phyloP scores from a whole-genome alignment of 2,113 vertebrate species.

The Aspidoscelis tigris region DNA sequence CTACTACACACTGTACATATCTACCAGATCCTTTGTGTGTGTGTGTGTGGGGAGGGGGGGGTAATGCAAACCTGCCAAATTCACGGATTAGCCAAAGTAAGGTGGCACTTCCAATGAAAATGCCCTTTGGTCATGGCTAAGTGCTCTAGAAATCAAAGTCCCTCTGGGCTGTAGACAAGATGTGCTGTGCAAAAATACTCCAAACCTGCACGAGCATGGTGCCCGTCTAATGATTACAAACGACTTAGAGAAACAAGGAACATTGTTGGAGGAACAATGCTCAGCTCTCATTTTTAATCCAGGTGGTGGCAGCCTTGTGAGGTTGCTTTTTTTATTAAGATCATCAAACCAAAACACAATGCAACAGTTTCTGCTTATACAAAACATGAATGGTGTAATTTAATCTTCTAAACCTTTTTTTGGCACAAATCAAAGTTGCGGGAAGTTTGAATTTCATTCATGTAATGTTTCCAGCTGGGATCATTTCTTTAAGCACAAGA shows the following conservation, averaged over 20 bases:
- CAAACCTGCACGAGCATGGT: not conserved
- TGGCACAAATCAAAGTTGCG: not conserved
- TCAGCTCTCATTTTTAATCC: not conserved
- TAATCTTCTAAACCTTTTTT: not conserved
- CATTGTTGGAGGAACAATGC: not conserved
- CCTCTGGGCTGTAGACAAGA: not conserved
- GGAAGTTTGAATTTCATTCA: not conserved
- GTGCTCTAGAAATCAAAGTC: not conserved
- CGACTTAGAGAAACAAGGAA: not conserved
- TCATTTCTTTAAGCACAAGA: too few relatives aligned
- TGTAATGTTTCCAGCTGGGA: not conserved
- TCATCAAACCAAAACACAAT: not conserved
- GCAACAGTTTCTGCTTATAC: not conserved
- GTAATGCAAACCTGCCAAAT: not conserved
- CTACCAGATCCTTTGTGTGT: not conserved
- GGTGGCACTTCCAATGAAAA: not conserved
- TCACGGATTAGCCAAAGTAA: not conserved
- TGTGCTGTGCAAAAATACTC: not conserved
- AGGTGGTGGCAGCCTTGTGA: not conserved
- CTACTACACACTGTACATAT: fast-evolving
- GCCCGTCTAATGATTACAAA: not conserved
- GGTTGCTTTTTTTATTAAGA: not conserved
- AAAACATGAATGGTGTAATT: not conserved
- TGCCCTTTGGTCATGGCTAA: not conserved
- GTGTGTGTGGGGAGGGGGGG: not conserved